These are phyloP conservation scores for Loris lydekkerianus DNA, from an alignment of 2,797 vertebrate genomes.

Conservation along the genomic window DNA sequence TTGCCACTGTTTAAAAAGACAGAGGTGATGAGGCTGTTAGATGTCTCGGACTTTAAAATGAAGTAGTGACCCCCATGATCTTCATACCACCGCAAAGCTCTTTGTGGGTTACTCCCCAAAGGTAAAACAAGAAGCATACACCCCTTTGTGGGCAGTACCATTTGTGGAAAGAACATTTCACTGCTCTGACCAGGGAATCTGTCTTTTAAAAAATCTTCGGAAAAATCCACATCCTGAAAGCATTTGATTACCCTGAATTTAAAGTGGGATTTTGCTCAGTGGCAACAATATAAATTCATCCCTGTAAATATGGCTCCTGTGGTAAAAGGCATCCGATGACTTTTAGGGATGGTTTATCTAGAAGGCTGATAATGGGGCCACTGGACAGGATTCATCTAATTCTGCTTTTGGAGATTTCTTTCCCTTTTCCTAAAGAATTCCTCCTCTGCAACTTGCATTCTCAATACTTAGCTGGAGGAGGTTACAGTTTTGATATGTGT, in stretches of 20 bases:
- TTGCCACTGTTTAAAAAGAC: background rate
- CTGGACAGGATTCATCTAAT: background rate
- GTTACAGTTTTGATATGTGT: background rate
- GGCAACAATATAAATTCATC: conserved; percentile 74
- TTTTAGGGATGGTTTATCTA: background rate
- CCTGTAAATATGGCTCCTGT: conserved; percentile 59
- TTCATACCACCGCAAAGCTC: background rate
- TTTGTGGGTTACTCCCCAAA: background rate
- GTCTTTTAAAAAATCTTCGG: conserved; percentile 61
- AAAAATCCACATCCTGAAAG: conserved; percentile 81
- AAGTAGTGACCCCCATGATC: background rate
- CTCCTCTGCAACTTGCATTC: background rate
- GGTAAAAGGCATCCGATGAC: background rate
- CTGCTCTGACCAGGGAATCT: conserved; percentile 52
- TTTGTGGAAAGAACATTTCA: conserved; percentile 69
- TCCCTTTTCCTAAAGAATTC: conserved; percentile 44
- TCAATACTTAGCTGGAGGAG: background rate
- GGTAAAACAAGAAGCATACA: conserved; percentile 32
- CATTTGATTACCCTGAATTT: conserved; percentile 72
- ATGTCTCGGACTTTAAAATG: background rate
- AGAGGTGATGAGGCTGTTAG: background rate
- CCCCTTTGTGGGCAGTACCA: conserved; percentile 28
- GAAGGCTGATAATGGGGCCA: background rate
- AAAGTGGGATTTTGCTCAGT: conserved; percentile 70
- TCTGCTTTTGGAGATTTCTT: background rate